These are phyloP conservation scores for Lepisosteus oculatus DNA, from an alignment of 2,113 vertebrate species.

Conservation along the genomic window DNA sequence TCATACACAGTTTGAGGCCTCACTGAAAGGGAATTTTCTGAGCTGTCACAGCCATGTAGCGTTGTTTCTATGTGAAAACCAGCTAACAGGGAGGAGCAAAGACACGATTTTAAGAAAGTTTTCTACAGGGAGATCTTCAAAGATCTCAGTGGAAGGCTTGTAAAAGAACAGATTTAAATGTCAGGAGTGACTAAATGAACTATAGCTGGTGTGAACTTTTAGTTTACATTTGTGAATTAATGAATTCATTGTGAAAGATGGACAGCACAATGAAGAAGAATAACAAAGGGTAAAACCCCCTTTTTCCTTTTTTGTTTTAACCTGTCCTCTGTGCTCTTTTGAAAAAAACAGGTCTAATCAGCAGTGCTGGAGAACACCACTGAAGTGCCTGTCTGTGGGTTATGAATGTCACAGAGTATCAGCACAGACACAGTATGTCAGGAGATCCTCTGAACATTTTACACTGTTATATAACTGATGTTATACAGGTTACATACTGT, in stretches of 20 bases:
- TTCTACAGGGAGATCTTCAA: no score
- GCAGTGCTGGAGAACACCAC: not conserved
- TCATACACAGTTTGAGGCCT: no score
- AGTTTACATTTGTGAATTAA: not conserved
- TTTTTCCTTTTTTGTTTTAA: not conserved
- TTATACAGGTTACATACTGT: constrained; percentile 1
- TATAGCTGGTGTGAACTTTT: not conserved
- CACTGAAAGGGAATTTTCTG: no score
- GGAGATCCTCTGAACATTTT: not conserved
- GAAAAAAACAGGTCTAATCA: not conserved
- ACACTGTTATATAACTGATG: constrained; percentile 15
- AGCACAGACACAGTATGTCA: constrained; percentile 7
- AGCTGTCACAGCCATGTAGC: no score
- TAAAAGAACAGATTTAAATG: no score
- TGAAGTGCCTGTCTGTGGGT: not conserved
- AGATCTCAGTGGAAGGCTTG: no score
- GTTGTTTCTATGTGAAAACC: not conserved
- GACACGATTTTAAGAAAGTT: no score
- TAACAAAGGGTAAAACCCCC: constrained; percentile 4
- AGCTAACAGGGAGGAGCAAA: no score
- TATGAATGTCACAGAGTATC: not conserved
- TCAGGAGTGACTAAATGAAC: no score
- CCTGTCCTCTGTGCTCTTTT: not conserved
- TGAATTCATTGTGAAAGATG: constrained; percentile 20
- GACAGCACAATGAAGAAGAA: constrained; percentile 17